These are phyloP conservation scores for Meteorus colon DNA, from an alignment of 2,888 invertebrate species.

Conservation along the genomic window DNA sequence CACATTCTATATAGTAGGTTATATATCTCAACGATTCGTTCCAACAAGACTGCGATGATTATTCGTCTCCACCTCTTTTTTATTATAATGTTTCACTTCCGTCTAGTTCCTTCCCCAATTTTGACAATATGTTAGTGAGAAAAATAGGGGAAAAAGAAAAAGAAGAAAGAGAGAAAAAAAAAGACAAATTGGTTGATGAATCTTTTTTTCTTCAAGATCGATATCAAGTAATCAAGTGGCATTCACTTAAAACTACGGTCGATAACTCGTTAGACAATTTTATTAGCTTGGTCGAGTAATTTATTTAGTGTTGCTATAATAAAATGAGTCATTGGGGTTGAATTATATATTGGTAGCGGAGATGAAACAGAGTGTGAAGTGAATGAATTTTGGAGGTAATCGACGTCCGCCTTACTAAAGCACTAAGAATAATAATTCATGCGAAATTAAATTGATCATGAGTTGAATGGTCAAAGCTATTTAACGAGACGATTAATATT, in stretches of 20 bases:
- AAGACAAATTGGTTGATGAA: neutral
- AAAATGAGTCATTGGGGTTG: neutral
- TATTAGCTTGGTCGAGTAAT: neutral
- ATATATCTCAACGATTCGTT: neutral
- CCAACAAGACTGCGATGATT: neutral
- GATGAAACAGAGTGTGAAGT: neutral
- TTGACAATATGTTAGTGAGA: neutral
- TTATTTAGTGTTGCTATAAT: constrained; percentile 14
- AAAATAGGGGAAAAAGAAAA: neutral
- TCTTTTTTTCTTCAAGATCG: constrained; percentile 2
- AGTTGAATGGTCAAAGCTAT: constrained; percentile 26
- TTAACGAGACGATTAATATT: constrained; percentile 30
- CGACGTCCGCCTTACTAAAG: neutral
- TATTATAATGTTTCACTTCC: neutral
- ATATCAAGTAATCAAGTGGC: constrained; percentile 9
- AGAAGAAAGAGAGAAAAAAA: neutral
- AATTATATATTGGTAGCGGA: neutral
- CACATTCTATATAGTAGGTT: constrained; percentile 1
- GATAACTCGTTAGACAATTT: neutral
- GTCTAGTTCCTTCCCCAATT: neutral
- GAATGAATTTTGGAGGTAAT: constrained; percentile 16
- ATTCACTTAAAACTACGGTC: constrained; percentile 17
- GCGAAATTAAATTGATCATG: constrained; percentile 26
- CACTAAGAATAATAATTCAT: constrained; percentile 21
- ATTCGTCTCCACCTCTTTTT: neutral